Base-by-base conservation (phyloP, 2,797 vertebrate species). In the Rallus crepitans region DNA sequence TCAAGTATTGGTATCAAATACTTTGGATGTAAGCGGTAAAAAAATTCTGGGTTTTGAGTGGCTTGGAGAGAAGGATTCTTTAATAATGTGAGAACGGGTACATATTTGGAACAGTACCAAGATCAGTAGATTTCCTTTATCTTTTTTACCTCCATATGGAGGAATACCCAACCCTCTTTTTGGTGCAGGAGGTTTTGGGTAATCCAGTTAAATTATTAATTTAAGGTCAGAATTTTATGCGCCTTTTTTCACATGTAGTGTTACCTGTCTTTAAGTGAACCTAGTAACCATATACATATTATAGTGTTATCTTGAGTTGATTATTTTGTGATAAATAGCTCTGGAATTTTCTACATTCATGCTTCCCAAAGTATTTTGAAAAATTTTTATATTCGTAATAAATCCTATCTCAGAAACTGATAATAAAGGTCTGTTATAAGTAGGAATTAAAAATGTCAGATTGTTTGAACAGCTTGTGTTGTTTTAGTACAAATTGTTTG, bases 381-480 rank as follows among this genome's bases (percentile, higher is more conserved):
- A 96, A 87, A 73, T 89, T 78, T 78, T 92, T 83, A 55, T 90
- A 70, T 96, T 97, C 60, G 6, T 96, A 96, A 97, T 97, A 96
- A 98, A 93, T 91, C 82, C 75, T 94, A 88, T 94, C 92, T 96
- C 61, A 87, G 88, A 91, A 97, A 96, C 79, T 94, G 96, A 96
- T 97, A 87, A 94, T 97, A 97, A 95, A 96, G 97, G 77, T 97
- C 96, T 96, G 94, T 87, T 97, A 73, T 89, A 94, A 97, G 95
- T 90, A 97, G 95, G 97, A 97, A 97, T 97, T 97, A 97, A 97
- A 98, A 97, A 97, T 98, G 96, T 98, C 98, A 98, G 69, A 97
- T 98, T 98, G 97, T 98, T 97, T 97, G 96, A 98, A 97, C 98
- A 98, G 98, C 98, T 98, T 98, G 98, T 92, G 96, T 97, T 98